phyloP scores from a whole-genome alignment of 1,140 invertebrate species.

The Lasaia peninsularis region DNA sequence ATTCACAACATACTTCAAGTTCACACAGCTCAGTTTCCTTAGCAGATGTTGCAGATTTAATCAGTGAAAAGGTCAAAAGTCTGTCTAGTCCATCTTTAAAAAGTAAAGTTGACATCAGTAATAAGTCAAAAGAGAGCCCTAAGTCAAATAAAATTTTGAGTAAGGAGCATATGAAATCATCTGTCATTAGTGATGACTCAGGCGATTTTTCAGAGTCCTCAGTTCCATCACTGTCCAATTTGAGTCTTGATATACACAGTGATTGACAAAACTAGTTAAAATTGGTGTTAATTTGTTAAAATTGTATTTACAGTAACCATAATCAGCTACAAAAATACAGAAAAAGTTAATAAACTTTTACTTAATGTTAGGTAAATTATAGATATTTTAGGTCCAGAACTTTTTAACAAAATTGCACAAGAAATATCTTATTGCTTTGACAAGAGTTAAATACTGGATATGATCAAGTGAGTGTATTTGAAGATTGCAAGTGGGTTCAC shows the following conservation, averaged over 20 bases:
- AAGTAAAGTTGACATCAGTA: constrained; percentile 21
- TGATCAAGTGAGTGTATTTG: no score
- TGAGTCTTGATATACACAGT: constrained; percentile 67
- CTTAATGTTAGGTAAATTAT: no score
- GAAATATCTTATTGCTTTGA: no score
- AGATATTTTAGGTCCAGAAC: no score
- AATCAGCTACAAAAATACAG: not conserved
- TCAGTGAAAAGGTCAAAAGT: constrained; percentile 52
- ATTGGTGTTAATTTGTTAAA: not conserved
- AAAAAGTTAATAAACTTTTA: no score
- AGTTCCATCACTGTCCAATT: constrained; percentile 63
- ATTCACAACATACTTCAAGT: constrained; percentile 42
- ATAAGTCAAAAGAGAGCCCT: constrained; percentile 26
- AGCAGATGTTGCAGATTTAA: constrained; percentile 65
- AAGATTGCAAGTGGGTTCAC: no score
- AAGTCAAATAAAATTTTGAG: constrained; percentile 18
- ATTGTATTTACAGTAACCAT: not conserved
- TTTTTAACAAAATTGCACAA: no score
- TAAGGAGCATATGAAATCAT: not conserved
- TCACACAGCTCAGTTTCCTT: constrained; percentile 60
- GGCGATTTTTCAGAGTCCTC: constrained; percentile 64
- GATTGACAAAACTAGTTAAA: constrained; percentile 34
- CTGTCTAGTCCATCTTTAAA: constrained; percentile 13
- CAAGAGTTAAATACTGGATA: no score
- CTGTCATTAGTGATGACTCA: constrained; percentile 48